Base-by-base conservation (phyloP, 2,888 invertebrate species). In the Strigamia crassipes region DNA sequence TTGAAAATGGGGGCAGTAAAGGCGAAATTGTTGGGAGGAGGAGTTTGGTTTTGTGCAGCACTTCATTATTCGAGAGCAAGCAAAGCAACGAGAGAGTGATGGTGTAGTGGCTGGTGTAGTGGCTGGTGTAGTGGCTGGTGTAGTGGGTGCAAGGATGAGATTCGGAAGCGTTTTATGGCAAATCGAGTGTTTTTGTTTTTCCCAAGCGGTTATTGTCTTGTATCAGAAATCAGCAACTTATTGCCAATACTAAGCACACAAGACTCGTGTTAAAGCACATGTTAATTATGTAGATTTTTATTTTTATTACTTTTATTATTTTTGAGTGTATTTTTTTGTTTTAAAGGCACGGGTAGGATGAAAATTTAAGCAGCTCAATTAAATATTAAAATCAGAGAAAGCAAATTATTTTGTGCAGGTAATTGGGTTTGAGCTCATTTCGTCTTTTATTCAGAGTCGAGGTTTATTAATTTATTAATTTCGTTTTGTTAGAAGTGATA, bases 61-160 rank as follows among this genome's bases (percentile, higher is more conserved):
- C 73, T 73, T 73, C 31, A 73, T 73, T 73, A 73, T 73, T 73
- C 31, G 73, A 73, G 73, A 73, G 73, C 73, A 73, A 73, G 73
- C 21, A 23, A 73, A 73, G 73, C 21, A 23, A 73, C 23, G 73
- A 73, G 56, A 73, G 23, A 13, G 73, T 27, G 73, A 15, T 13
- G 73, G 73, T 27, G 73, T 27, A 27, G 27, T 31, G 73, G 73
- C 31, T 73, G 73, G 73, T n/a, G 73, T 3, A 73, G n/a, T 27
- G 27, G 38, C 34, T 9, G 38, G 9, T 27, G 73, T 27, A 27
- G 27, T 31, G 73, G 73, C 31, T 73, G 73, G 73, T n/a, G 73
- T 3, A 73, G 6, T 27, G 27, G 27, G 1, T 1, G 38, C 2
- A 5, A 6, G 73, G 73, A 31, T 73, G 31, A 73, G 73, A 73